phyloP scores from a whole-genome alignment of 2,113 vertebrate species.

The Erinaceus europaeus region DNA sequence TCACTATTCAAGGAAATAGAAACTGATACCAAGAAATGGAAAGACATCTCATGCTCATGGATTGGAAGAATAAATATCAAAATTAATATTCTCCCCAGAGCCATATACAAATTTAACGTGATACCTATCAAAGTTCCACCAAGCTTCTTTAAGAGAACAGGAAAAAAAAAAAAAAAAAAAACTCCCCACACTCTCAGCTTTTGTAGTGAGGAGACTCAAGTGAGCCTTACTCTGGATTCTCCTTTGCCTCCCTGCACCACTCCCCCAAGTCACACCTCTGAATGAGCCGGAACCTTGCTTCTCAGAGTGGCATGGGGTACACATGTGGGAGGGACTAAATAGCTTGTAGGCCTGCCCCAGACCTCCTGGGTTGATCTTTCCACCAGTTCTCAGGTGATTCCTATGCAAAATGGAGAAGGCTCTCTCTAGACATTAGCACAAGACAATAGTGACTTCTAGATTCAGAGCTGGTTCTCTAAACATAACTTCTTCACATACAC shows the following conservation, averaged over 20 bases:
- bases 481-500: background rate
- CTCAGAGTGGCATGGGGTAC: background rate
- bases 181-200: background rate
- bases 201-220: background rate
- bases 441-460: background rate
- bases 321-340: too few relatives aligned
- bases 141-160: too few relatives aligned
- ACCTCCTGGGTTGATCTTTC: background rate
- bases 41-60: too few relatives aligned
- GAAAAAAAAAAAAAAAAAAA: too few relatives aligned
- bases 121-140: too few relatives aligned
- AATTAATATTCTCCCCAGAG: too few relatives aligned
- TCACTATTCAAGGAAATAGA: too few relatives aligned
- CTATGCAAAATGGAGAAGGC: background rate
- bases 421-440: background rate
- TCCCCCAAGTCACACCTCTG: accelerated
- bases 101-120: too few relatives aligned
- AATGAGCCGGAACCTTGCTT: background rate
- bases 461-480: background rate
- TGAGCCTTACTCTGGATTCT: background rate
- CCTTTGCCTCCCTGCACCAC: background rate
- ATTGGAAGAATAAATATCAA: too few relatives aligned
- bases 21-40: too few relatives aligned
- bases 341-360: background rate
- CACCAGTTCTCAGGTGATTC: background rate